Evolutionary conservation across 2,797 vertebrate species (phyloP).

Genomic region (Sphenopsis melanotis): DNA sequence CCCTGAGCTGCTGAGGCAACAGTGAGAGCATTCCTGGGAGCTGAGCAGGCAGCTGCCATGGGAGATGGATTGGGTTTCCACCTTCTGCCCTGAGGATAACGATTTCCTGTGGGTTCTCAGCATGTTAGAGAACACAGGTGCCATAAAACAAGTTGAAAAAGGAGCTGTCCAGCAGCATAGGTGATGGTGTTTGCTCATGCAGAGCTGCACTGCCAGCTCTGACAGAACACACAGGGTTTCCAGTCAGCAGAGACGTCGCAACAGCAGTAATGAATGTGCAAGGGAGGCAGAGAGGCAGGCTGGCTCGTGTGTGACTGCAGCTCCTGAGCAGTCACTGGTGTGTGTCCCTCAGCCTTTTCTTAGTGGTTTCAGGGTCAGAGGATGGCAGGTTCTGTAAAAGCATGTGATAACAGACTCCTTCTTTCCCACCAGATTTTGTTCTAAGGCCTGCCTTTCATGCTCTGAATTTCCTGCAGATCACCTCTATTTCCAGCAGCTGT

Average conservation of each 20-base stretch:
- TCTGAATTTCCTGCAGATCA: not conserved
- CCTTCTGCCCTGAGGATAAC: accelerated
- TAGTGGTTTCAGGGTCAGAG: not conserved
- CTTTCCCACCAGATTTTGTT: not conserved
- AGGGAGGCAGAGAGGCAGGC: not conserved
- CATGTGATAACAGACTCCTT: not conserved
- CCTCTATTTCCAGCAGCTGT: not conserved
- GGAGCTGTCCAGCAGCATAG: not conserved
- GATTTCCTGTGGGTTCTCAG: not conserved
- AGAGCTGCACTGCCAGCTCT: not conserved
- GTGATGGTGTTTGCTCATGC: not conserved
- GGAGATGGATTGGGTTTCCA: not conserved
- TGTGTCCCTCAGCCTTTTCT: not conserved
- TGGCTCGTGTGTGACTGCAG: not conserved
- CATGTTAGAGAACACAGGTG: not conserved
- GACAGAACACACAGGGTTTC: not conserved
- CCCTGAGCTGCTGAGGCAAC: not conserved
- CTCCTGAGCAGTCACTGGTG: not conserved
- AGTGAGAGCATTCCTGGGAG: not conserved
- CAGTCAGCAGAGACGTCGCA: not conserved
- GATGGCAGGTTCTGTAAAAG: not conserved
- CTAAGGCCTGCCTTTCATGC: not conserved
- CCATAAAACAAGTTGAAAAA: not conserved
- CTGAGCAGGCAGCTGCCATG: not conserved
- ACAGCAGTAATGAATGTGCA: not conserved